Evolutionary conservation across 2,888 invertebrate genomes (phyloP).

Genomic region (Agrotis ipsilon): DNA sequence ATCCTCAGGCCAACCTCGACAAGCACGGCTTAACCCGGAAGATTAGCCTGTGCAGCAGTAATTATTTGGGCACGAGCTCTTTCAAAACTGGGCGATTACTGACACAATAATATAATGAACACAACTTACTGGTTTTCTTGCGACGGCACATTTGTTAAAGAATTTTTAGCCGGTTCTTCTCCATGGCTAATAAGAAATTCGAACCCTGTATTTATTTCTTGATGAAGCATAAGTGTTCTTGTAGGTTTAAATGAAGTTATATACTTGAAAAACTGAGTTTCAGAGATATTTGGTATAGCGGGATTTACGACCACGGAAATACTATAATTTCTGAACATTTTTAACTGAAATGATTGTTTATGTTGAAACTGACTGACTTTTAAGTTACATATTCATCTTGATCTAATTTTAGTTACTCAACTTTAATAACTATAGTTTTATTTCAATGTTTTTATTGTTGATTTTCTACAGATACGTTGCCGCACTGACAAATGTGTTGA

Average conservation of each 20-base stretch:
- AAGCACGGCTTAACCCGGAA: too few relatives aligned
- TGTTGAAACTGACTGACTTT: background rate
- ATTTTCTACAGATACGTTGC: background rate
- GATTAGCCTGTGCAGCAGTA: too few relatives aligned
- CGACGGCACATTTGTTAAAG: background rate
- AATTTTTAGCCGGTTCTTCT: background rate
- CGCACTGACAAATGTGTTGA: background rate
- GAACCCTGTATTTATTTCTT: background rate
- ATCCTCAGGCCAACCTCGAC: too few relatives aligned
- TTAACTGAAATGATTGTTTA: background rate
- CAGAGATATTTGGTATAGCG: background rate
- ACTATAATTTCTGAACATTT: background rate
- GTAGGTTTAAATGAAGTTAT: background rate
- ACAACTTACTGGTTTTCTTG: constrained; percentile 19
- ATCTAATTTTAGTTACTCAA: background rate
- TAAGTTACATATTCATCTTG: background rate
- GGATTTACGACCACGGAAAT: background rate
- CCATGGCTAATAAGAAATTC: background rate
- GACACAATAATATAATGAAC: too few relatives aligned
- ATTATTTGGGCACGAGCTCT: too few relatives aligned
- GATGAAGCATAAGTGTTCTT: background rate
- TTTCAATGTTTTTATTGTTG: background rate
- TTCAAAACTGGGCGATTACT: too few relatives aligned
- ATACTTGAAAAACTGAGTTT: background rate
- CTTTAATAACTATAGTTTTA: background rate